A percentile compares a stretch with the other conserved stretches of the same genome.
Evolutionary conservation across 2,888 invertebrate species (phyloP).

Genomic region (Aleiodes leptofemur): DNA sequence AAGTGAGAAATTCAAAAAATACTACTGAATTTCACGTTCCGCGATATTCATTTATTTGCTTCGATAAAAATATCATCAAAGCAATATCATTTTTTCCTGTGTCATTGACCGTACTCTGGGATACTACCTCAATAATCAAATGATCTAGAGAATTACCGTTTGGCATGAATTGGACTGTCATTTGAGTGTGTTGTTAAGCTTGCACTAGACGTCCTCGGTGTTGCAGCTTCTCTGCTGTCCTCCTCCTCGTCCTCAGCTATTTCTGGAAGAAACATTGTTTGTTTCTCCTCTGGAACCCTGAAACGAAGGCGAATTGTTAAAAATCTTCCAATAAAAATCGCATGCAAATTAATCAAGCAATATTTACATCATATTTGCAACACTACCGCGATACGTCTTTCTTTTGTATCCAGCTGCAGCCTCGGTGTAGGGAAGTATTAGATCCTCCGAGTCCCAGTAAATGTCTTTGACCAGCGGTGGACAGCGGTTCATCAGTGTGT

Average conservation of each 20-base stretch:
- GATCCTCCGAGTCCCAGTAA: slow-evolving; percentile 76
- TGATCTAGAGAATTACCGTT: slow-evolving; percentile 64
- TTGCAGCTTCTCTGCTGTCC: slow-evolving; percentile 52
- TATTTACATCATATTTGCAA: slow-evolving; percentile 77
- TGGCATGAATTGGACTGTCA: slow-evolving; percentile 64
- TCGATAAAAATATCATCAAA: too few relatives aligned
- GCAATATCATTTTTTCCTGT: too few relatives aligned
- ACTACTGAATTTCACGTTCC: too few relatives aligned
- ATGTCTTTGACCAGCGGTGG: slow-evolving; percentile 78
- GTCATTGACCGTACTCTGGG: too few relatives aligned
- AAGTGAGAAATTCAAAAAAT: too few relatives aligned
- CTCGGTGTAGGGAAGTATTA: slow-evolving; percentile 78
- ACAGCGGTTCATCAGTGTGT: slow-evolving; percentile 76
- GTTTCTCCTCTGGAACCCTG: slow-evolving; percentile 78
- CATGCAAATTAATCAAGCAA: slow-evolving; percentile 15
- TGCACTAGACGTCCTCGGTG: slow-evolving; percentile 61
- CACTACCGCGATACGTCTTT: slow-evolving; percentile 78
- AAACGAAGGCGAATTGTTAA: neutral
- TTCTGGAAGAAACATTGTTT: slow-evolving; percentile 77
- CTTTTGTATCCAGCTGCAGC: slow-evolving; percentile 78
- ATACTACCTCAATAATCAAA: too few relatives aligned
- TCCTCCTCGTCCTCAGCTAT: slow-evolving; percentile 77
- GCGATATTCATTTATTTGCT: too few relatives aligned
- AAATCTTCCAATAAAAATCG: neutral
- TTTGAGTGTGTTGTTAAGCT: slow-evolving; percentile 61